These are phyloP conservation scores for Lycaon pictus DNA, from an alignment of 2,113 vertebrate species.

Conservation along the genomic window DNA sequence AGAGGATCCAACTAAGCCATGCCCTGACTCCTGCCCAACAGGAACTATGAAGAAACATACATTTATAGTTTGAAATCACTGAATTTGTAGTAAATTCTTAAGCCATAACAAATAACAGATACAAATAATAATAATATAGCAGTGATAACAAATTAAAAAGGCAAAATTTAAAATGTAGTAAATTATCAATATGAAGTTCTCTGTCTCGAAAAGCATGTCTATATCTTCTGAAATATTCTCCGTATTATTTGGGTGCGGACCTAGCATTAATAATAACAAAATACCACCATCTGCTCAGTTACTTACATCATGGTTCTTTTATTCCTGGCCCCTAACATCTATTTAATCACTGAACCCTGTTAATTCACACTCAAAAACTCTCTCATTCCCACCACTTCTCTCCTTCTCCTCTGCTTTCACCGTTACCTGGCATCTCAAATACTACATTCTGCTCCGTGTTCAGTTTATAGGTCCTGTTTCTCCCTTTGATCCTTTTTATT, in stretches of 20 bases:
- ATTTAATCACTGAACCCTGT: background rate
- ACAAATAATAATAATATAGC: background rate
- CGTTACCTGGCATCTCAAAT: background rate
- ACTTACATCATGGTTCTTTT: slow-evolving; percentile 11
- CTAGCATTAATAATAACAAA: slow-evolving; percentile 21
- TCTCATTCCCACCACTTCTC: background rate
- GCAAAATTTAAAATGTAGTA: background rate
- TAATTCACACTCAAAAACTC: slow-evolving; percentile 21
- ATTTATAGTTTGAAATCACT: background rate
- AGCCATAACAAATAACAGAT: background rate
- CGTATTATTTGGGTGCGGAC: background rate
- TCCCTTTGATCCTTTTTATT: background rate
- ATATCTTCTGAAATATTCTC: background rate
- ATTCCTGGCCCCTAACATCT: background rate
- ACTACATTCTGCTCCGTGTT: background rate
- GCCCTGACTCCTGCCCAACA: background rate
- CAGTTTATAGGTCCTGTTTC: background rate
- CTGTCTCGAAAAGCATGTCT: background rate
- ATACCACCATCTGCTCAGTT: background rate
- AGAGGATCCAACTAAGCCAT: background rate
- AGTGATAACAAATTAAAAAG: slow-evolving; percentile 6
- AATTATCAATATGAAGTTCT: background rate
- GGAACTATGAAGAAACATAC: background rate
- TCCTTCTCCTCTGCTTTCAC: background rate
- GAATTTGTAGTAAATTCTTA: background rate